Evolutionary conservation across 2,888 invertebrate genomes (phyloP), one percentile per base, ranked within the genome.

Genomic region (Ferdinandea cuprea): DNA sequence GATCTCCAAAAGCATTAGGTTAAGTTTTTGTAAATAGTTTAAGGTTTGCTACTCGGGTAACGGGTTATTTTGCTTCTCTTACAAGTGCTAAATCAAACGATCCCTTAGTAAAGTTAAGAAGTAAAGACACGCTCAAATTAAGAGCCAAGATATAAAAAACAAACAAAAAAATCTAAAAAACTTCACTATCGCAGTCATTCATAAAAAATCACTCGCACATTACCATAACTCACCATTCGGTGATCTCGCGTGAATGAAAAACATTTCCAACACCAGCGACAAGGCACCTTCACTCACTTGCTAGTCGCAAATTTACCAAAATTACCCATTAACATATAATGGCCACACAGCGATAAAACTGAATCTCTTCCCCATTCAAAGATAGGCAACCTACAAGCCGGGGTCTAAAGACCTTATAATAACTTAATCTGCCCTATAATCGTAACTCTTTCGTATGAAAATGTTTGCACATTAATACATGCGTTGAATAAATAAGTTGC

Each of bases 391-490:
- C 50, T 54, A 46, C 37, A 9, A 13, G 50, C 9, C 52, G 63
- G 63, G 15, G 5, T 52, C 50, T 69, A 63, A 58, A 63, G 48
- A 58, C 59, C 58, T 78, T 69, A 66, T 81, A 83, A 83, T 83
- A 83, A 83, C 83, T 83, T 78, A 83, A 83, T 83, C 77, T 83
- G 83, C 78, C 83, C 78, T 83, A 83, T 83, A 83, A 83, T 83
- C 83, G 83, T 83, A 78, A 83, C 54, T 78, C 78, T 72, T 73
- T 77, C 37, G 56, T 44, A 83, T 73, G 83, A 83, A 78, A 48
- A 40, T 15, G 58, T 78, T 66, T 78, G 77, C 83, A 78, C 72
- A 73, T 78, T 73, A 61, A 73, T 78, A 63, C 83, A 78, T 68
- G 83, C 68, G 72, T 78, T 83, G 83, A 78, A 83, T 83, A 83